These are phyloP conservation scores for Macrophya annulata DNA, from an alignment of 2,888 invertebrate genomes.

Conservation along the genomic window DNA sequence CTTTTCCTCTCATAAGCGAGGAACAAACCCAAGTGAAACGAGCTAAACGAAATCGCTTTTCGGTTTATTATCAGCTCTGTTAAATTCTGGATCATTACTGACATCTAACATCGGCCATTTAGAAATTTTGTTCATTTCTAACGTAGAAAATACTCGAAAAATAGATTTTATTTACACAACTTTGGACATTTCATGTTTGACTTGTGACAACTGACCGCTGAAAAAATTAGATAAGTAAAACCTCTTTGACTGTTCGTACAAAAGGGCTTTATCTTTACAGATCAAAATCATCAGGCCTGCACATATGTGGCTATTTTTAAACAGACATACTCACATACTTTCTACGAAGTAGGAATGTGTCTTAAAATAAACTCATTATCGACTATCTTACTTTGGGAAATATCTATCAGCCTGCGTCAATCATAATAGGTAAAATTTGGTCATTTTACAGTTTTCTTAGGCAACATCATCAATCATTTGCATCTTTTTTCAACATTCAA, in stretches of 20 bases:
- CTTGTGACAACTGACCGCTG: background rate
- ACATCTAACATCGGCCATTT: background rate
- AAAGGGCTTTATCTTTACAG: background rate
- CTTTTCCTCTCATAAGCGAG: background rate
- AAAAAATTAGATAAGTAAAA: conserved; percentile 18
- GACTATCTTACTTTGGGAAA: background rate
- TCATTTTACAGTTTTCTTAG: background rate
- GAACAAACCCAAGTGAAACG: no score
- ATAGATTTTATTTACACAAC: conserved; percentile 23
- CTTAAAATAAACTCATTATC: background rate
- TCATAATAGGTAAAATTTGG: background rate
- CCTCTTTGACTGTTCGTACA: background rate
- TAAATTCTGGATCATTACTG: background rate
- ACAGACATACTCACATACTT: background rate
- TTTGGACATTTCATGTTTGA: background rate
- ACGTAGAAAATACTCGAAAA: background rate
- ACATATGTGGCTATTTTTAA: background rate
- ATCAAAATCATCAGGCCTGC: background rate
- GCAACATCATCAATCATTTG: conserved; percentile 18
- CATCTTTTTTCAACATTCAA: background rate
- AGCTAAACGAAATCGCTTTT: no score
- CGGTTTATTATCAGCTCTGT: background rate
- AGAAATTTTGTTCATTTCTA: background rate
- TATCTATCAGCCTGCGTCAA: background rate
- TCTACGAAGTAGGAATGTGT: background rate